These are phyloP conservation scores for Lycodopsis pacificus DNA, from an alignment of 2,797 vertebrate species.

Conservation along the genomic window DNA sequence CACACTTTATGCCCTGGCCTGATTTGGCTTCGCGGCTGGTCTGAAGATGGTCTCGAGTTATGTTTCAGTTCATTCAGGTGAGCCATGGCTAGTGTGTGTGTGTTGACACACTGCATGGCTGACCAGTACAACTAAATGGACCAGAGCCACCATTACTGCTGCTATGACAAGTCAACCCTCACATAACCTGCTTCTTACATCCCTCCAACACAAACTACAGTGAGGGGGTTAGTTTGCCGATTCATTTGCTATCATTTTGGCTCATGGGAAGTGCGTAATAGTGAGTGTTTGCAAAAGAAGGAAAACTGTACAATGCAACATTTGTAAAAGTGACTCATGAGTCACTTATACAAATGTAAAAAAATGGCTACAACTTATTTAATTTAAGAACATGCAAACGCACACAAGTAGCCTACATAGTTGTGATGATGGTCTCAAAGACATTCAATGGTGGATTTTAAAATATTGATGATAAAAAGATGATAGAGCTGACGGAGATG, in stretches of 20 bases:
- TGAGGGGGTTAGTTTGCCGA: not conserved
- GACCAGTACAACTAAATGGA: not conserved
- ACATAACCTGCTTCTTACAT: not conserved
- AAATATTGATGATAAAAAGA: not conserved
- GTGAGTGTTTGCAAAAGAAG: not conserved
- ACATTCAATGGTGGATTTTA: not conserved
- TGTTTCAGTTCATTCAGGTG: not conserved
- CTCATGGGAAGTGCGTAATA: not conserved
- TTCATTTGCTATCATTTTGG: not conserved
- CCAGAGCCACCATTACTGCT: not conserved
- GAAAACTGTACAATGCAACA: not conserved
- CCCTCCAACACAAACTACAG: not conserved
- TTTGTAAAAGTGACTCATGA: too few relatives aligned
- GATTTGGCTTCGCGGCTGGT: not conserved
- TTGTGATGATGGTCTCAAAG: not conserved
- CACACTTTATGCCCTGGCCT: not conserved
- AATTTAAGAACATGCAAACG: not conserved
- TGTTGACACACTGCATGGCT: not conserved
- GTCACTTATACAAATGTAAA: too few relatives aligned
- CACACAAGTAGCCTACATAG: not conserved
- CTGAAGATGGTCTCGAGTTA: not conserved
- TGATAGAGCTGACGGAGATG: not conserved
- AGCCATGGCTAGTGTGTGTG: not conserved
- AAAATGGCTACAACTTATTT: too few relatives aligned
- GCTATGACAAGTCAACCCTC: not conserved